Conservation (phyloP, 2,888 invertebrate genomes). For the Laspeyria flexula region DNA sequence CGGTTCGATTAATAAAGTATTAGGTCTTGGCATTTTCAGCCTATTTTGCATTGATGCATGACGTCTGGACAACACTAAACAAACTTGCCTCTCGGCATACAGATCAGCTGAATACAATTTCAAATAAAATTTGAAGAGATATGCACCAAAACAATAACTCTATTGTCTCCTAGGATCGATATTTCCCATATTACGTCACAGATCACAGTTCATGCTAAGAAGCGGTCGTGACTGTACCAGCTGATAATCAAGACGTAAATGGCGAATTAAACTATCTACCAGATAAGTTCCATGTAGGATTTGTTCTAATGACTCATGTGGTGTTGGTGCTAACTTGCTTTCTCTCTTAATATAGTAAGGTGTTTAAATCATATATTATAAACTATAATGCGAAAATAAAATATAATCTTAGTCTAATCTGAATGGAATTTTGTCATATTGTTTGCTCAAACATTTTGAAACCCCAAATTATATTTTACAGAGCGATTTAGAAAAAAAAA, state of each 20-base stretch:
- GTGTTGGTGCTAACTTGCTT: slow-evolving; percentile 44
- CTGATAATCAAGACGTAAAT: slow-evolving; percentile 54
- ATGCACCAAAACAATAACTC: slow-evolving; percentile 40
- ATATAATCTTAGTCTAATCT: too few relatives aligned
- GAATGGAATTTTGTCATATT: too few relatives aligned
- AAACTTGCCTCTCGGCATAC: too few relatives aligned
- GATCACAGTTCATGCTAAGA: slow-evolving; percentile 54
- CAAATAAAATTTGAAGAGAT: background rate
- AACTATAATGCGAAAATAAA: too few relatives aligned
- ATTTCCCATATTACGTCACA: slow-evolving; percentile 56
- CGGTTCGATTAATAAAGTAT: too few relatives aligned
- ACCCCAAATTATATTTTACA: too few relatives aligned
- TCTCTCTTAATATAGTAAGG: slow-evolving; percentile 29
- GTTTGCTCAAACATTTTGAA: too few relatives aligned
- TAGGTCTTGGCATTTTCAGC: too few relatives aligned
- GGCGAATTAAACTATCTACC: slow-evolving; percentile 49
- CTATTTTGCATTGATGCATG: too few relatives aligned
- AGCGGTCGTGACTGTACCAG: slow-evolving; percentile 52
- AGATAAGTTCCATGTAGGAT: slow-evolving; percentile 44
- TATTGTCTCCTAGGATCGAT: slow-evolving; percentile 33
- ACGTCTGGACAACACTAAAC: too few relatives aligned
- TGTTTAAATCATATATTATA: slow-evolving; percentile 1
- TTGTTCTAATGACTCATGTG: slow-evolving; percentile 43
- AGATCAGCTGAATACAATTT: too few relatives aligned
- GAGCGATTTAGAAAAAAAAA: too few relatives aligned